Conservation (phyloP, 2,113 vertebrate species). For the Takifugu bimaculatus region DNA sequence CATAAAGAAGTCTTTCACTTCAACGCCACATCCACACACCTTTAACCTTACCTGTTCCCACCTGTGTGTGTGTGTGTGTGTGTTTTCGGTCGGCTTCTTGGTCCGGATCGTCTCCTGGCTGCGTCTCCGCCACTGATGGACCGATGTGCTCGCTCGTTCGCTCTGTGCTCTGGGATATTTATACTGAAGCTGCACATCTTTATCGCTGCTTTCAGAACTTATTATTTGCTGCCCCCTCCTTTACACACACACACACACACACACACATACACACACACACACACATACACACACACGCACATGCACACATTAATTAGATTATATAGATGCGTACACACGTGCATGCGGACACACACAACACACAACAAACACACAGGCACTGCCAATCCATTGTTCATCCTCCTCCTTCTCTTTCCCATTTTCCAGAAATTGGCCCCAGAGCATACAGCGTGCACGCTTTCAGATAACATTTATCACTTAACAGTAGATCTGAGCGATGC, state of each 20-base stretch:
- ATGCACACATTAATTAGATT: conserved; percentile 10
- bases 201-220: conserved; percentile 23
- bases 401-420: conserved; percentile 15
- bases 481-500: conserved; percentile 29
- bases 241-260: conserved; percentile 2
- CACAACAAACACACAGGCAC: conserved; percentile 14
- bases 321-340: conserved; percentile 6
- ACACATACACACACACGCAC: conserved; percentile 6
- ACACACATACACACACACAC: background rate
- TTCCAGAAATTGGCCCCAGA: conserved; percentile 29
- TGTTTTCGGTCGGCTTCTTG: background rate
- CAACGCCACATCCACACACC: no score
- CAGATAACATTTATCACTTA: conserved; percentile 67
- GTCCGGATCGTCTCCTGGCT: background rate
- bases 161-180: conserved; percentile 48
- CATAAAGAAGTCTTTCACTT: no score
- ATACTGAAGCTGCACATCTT: conserved; percentile 43
- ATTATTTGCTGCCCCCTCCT: conserved; percentile 3
- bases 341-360: conserved; percentile 19
- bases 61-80: background rate
- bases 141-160: conserved; percentile 19
- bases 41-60: conserved; percentile 24
- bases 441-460: conserved; percentile 64
- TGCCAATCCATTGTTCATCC: conserved; percentile 34
- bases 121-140: conserved; percentile 2